These are phyloP conservation scores for rabbit (Oryctolagus cuniculus) DNA, from an alignment of 2,113 vertebrate species.

Conservation along the genomic window DNA sequence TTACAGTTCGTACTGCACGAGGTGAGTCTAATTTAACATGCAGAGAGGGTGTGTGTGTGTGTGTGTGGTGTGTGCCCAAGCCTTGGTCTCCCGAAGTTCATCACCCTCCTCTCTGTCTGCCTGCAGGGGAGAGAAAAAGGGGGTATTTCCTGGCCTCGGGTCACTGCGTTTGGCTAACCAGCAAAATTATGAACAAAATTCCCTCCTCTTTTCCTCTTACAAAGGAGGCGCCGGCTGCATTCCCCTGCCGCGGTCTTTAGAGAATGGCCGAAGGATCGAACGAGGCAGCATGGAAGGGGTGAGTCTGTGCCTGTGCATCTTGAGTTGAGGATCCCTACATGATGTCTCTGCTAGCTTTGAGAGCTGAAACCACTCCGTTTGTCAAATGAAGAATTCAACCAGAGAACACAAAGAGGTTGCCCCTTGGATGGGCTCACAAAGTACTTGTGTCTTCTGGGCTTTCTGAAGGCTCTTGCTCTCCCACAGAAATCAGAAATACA, in stretches of 20 bases:
- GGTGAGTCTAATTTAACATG: background rate
- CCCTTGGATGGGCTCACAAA: background rate
- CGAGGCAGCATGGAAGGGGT: slow-evolving; percentile 86
- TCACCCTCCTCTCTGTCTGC: background rate
- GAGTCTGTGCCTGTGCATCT: slow-evolving; percentile 84
- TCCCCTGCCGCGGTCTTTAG: slow-evolving; percentile 22
- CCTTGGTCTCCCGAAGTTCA: background rate
- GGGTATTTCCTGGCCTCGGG: slow-evolving; percentile 81
- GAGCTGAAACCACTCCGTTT: slow-evolving; percentile 87
- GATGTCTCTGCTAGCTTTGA: slow-evolving; percentile 78
- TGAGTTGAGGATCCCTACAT: slow-evolving; percentile 84
- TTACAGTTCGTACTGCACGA: background rate
- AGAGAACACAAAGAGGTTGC: slow-evolving; percentile 14
- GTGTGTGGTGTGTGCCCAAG: background rate
- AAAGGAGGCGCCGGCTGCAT: slow-evolving; percentile 69
- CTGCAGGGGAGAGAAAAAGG: slow-evolving; percentile 26
- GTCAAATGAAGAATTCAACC: background rate
- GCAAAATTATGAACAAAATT: slow-evolving; percentile 87
- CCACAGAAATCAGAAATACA: background rate
- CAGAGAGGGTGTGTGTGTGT: background rate
- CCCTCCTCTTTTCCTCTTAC: slow-evolving; percentile 78
- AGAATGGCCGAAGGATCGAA: slow-evolving; percentile 73
- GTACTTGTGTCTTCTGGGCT: background rate
- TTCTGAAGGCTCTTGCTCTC: slow-evolving; percentile 45
- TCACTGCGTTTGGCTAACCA: slow-evolving; percentile 83